Evolutionary conservation across 2,797 vertebrate species (phyloP), one percentile per base, ranked within the genome.

Genomic region (Anas acuta): DNA sequence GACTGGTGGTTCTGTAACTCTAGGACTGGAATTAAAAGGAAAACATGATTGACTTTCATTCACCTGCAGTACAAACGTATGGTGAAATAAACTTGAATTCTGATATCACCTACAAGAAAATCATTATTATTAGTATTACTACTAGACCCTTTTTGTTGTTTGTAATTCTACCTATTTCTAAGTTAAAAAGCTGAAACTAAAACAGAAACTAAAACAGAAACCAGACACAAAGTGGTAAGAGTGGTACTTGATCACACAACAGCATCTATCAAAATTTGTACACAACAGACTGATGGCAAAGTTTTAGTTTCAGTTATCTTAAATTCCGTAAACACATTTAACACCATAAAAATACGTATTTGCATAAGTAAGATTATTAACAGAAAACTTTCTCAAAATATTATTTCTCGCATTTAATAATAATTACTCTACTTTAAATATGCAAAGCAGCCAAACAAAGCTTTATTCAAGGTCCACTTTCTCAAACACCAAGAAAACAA

Each of bases 21-120:
- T 97, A 70, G 97, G 95, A 64, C 98, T 99, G 74, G 47, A 96
- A 94, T 32, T 6, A 89, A 64, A 95, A 88, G 75, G 10, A 93
- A 89, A 90, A 89, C 0, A 1, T 77, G 64, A 89, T 3, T 66
- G 35, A 54, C 66, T 61, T 41, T 14, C 23, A 65, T 13, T 45
- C 32, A 6, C 10, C 19, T 9, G 1, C 66, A 78, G 9, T 14
- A 6, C 47, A 76, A 53, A 53, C 51, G 26, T 53, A 53, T 53
- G 13, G 25, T 16, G 14, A 53, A 26, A 53, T 53, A 53, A 53
- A 53, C 51, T 26, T 26, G 51, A 53, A 53, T 53, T 53, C 51
- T 33, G 33, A 21, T 33, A 67, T 22, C 32, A 47, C 9, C 25
- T 18, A 15, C 1, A 69, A 28, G 26, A 69, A n/a, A 84, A 57